Percentiles rank a stretch among this genome's conserved stretches.
Conservation (phyloP, 1,140 invertebrate species). For the Lepidurus couesii region DNA sequence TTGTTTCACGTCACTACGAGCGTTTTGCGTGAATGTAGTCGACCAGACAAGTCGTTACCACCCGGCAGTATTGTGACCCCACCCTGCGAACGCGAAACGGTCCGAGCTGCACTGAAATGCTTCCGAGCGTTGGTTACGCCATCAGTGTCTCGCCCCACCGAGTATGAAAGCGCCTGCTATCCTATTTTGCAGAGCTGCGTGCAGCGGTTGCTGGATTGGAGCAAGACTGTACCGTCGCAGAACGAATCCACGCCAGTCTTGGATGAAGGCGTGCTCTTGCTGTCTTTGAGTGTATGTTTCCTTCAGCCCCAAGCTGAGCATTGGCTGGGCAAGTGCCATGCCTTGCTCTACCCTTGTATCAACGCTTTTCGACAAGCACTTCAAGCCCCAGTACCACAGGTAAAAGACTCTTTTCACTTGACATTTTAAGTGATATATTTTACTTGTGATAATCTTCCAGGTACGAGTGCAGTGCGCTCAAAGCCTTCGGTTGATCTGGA, state of each 20-base stretch:
- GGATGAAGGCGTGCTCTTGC: slow-evolving; percentile 77
- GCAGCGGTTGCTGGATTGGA: slow-evolving; percentile 78
- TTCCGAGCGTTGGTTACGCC: slow-evolving; percentile 61
- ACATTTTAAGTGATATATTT: slow-evolving; percentile 37
- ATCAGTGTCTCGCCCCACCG: slow-evolving; percentile 57
- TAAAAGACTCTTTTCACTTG: slow-evolving; percentile 34
- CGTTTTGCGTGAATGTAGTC: slow-evolving; percentile 67
- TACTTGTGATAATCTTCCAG: slow-evolving; percentile 45
- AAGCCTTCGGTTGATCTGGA: slow-evolving; percentile 66
- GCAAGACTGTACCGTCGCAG: slow-evolving; percentile 58
- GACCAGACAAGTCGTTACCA: background rate
- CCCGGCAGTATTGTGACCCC: slow-evolving; percentile 53
- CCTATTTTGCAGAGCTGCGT: slow-evolving; percentile 76
- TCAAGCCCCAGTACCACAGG: slow-evolving; percentile 45
- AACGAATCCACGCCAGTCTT: slow-evolving; percentile 44
- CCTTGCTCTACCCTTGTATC: slow-evolving; percentile 84
- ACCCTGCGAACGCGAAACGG: slow-evolving; percentile 51
- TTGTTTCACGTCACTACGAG: slow-evolving; percentile 86
- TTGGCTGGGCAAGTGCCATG: slow-evolving; percentile 65
- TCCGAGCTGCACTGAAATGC: slow-evolving; percentile 63
- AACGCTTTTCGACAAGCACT: slow-evolving; percentile 86
- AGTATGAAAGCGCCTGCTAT: slow-evolving; percentile 62
- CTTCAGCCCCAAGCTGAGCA: slow-evolving; percentile 61
- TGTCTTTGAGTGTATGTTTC: slow-evolving; percentile 68
- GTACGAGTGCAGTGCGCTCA: slow-evolving; percentile 71